phyloP scores from a whole-genome alignment of 2,113 vertebrate genomes.

The Oncorhynchus mykiss region DNA sequence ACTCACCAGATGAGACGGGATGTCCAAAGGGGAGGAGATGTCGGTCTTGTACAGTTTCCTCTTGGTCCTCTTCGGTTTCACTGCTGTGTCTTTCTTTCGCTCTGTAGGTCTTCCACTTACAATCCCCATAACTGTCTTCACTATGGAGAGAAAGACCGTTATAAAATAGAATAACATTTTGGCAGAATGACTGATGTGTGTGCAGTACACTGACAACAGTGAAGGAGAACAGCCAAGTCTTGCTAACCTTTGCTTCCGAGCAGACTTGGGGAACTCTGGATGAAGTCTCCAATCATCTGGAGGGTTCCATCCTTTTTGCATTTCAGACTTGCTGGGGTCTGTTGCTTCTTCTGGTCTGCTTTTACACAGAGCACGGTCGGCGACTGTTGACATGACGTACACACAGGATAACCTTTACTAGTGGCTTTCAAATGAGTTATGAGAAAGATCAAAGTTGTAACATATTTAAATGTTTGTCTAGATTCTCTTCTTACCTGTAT shows the following conservation, averaged over 20 bases:
- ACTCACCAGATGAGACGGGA: constrained; percentile 72
- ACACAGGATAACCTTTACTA: not conserved
- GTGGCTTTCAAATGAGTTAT: not conserved
- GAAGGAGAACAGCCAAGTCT: too few relatives aligned
- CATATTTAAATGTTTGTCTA: not conserved
- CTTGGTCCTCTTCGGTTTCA: constrained; percentile 75
- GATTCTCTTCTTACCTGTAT: constrained; percentile 42
- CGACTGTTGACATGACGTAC: constrained; percentile 28
- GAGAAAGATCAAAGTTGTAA: too few relatives aligned
- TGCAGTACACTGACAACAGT: not conserved
- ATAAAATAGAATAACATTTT: not conserved
- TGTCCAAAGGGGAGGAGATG: constrained; percentile 75
- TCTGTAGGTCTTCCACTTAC: constrained; percentile 71
- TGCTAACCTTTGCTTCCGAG: constrained; percentile 84
- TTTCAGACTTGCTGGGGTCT: constrained; percentile 48
- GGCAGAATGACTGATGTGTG: not conserved
- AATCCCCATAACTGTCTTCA: constrained; percentile 79
- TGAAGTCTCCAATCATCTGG: constrained; percentile 81
- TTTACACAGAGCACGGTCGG: constrained; percentile 35
- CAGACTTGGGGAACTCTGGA: constrained; percentile 80
- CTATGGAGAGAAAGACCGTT: constrained; percentile 54
- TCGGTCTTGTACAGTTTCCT: constrained; percentile 79
- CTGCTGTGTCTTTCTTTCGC: constrained; percentile 44
- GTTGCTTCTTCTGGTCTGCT: constrained; percentile 57
- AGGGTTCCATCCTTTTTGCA: constrained; percentile 74